phyloP scores from a whole-genome alignment of 2,888 invertebrate genomes.

The Diadromus collaris region DNA sequence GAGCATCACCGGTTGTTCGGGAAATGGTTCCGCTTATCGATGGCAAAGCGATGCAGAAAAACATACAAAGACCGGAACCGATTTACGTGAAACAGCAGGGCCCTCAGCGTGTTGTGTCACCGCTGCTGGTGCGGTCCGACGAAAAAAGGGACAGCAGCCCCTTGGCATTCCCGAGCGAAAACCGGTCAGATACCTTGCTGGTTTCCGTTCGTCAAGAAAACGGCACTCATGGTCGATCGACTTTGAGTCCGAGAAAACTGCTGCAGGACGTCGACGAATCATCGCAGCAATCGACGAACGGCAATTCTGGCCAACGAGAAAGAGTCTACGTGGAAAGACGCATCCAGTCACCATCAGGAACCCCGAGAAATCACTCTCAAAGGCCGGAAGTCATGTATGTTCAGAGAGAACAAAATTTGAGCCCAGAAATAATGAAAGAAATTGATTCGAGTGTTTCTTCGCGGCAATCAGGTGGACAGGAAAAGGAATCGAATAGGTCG shows the following conservation, averaged over 20 bases:
- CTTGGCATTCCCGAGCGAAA: slow-evolving; percentile 21
- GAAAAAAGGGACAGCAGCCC: slow-evolving; percentile 19
- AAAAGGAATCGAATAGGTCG: slow-evolving; percentile 40
- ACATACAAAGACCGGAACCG: slow-evolving; percentile 71
- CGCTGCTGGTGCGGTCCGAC: slow-evolving; percentile 45
- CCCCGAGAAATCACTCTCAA: slow-evolving; percentile 37
- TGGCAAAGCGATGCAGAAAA: slow-evolving; percentile 34
- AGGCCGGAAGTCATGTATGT: slow-evolving; percentile 58
- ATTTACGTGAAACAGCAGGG: slow-evolving; percentile 64
- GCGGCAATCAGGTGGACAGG: slow-evolving; percentile 6
- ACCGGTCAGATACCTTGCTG: slow-evolving; percentile 44
- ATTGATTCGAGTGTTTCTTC: slow-evolving; percentile 18
- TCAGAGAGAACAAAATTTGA: slow-evolving; percentile 46
- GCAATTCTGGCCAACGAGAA: slow-evolving; percentile 15
- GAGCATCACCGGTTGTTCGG: slow-evolving; percentile 46
- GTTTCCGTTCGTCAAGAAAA: slow-evolving; percentile 45
- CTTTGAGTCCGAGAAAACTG: slow-evolving; percentile 14
- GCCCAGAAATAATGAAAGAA: slow-evolving; percentile 31
- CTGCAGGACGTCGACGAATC: slow-evolving; percentile 11
- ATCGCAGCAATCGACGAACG: slow-evolving; percentile 22
- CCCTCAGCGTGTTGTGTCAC: slow-evolving; percentile 49
- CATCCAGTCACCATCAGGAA: slow-evolving; percentile 48
- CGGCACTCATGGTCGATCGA: slow-evolving; percentile 16
- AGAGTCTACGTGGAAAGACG: slow-evolving; percentile 46
- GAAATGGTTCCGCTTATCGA: slow-evolving; percentile 55